These are phyloP conservation scores for Acrossocheilus wenchowensis DNA, from an alignment of 2,797 vertebrate genomes.

Conservation along the genomic window DNA sequence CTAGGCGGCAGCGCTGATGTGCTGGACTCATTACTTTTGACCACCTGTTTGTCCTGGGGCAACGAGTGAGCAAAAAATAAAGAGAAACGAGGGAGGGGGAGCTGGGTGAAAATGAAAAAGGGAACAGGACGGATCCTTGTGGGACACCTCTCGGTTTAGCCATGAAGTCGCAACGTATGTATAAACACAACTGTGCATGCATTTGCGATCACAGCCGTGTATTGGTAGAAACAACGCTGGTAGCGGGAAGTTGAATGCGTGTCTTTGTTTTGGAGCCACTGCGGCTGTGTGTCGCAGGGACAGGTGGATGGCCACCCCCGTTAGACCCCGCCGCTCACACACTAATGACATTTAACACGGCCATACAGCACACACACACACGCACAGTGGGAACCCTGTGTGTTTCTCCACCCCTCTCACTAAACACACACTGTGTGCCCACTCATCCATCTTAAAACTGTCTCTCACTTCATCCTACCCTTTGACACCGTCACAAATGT, in stretches of 20 bases:
- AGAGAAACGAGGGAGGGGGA: conserved; percentile 17
- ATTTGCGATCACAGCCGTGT: conserved; percentile 46
- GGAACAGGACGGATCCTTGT: conserved; percentile 46
- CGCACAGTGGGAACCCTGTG: conserved; percentile 12
- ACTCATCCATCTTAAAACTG: conserved; percentile 56
- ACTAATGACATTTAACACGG: conserved; percentile 67
- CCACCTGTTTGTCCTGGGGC: conserved; percentile 83
- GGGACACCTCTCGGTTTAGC: conserved; percentile 44
- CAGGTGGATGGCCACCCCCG: conserved; percentile 71
- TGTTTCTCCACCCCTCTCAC: conserved; percentile 52
- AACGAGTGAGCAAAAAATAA: conserved; percentile 47
- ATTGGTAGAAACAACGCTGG: conserved; percentile 64
- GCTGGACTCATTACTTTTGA: conserved; percentile 79
- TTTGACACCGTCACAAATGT: conserved; percentile 26
- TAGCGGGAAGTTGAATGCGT: conserved; percentile 68
- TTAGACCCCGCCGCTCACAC: conserved; percentile 53
- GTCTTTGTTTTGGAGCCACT: conserved; percentile 68
- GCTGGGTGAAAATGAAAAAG: conserved; percentile 43
- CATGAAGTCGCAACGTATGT: conserved; percentile 45
- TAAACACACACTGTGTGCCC: conserved; percentile 45
- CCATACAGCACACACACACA: conserved; percentile 43
- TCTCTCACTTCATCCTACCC: conserved; percentile 49
- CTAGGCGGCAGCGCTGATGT: conserved; percentile 73
- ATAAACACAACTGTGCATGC: conserved; percentile 39
- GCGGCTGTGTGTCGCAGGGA: conserved; percentile 63